A percentile compares a stretch with the other conserved stretches of the same genome.
These are phyloP conservation scores for Macrotus californicus DNA, from an alignment of 2,113 vertebrate species.

Conservation along the genomic window DNA sequence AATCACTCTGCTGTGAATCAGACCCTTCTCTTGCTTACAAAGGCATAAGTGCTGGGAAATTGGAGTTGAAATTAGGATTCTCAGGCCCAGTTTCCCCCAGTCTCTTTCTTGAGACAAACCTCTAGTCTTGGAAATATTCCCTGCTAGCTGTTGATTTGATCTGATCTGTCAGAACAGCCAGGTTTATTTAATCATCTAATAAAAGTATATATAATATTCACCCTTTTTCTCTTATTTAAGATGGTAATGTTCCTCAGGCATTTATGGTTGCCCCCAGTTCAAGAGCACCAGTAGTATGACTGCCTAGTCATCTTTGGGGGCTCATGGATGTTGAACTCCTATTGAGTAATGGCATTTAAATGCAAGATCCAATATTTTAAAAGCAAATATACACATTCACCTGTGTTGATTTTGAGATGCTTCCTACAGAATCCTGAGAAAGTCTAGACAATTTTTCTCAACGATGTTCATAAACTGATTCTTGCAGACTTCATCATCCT, in stretches of 20 bases:
- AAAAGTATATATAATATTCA: not conserved
- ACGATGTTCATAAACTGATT: rapidly evolving
- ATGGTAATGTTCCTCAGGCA: not conserved
- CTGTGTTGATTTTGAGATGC: not conserved
- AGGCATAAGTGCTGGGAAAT: not conserved
- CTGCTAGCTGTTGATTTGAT: not conserved
- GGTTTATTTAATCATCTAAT: not conserved
- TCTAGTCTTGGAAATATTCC: not conserved
- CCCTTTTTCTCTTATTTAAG: not conserved
- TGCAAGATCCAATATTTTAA: not conserved
- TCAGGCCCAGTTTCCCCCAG: rapidly evolving
- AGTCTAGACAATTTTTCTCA: not conserved
- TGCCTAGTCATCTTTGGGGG: not conserved
- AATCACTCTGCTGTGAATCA: not conserved
- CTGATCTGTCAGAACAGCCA: not conserved
- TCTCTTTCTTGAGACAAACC: not conserved
- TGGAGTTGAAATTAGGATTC: not conserved
- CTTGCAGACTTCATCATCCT: not conserved
- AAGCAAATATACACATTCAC: not conserved
- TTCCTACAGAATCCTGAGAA: not conserved
- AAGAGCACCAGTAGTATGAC: not conserved
- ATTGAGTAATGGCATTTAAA: not conserved
- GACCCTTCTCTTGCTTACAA: not conserved
- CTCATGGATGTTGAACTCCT: not conserved
- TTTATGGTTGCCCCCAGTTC: not conserved